A percentile compares a stretch with the other conserved stretches of the same genome.
phyloP scores from a whole-genome alignment of 2,113 vertebrate species.

The Pipa parva region DNA sequence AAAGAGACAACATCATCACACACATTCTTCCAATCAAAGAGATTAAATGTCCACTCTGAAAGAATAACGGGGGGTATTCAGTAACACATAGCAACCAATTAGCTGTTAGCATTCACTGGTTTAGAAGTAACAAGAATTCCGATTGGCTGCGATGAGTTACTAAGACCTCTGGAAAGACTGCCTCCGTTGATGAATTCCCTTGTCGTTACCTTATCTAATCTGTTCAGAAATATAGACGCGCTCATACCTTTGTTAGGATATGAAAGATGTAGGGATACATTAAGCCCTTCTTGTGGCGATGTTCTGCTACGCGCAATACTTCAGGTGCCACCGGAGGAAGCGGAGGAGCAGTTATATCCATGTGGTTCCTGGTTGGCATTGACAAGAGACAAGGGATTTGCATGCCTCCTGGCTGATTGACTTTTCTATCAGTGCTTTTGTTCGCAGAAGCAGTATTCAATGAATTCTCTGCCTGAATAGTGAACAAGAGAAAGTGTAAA shows the following conservation, averaged over 20 bases:
- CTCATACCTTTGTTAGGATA: conserved; percentile 83
- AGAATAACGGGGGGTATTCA: too few species aligned
- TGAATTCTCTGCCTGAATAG: conserved; percentile 73
- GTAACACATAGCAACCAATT: too few species aligned
- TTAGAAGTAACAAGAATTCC: too few species aligned
- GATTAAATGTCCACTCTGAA: too few species aligned
- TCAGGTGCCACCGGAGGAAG: conserved; percentile 85
- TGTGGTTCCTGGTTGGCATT: conserved; percentile 94
- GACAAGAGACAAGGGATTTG: conserved; percentile 91
- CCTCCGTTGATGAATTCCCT: too few species aligned
- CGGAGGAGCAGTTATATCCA: conserved; percentile 93
- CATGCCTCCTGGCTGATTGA: conserved; percentile 66
- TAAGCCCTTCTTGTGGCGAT: conserved; percentile 90
- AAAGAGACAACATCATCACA: too few species aligned
- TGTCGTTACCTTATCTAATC: too few species aligned
- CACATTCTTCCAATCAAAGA: too few species aligned
- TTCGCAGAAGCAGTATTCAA: conserved; percentile 69
- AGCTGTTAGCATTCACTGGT: too few species aligned
- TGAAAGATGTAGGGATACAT: conserved; percentile 97
- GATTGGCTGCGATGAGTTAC: too few species aligned
- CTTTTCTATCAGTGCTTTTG: conserved; percentile 68
- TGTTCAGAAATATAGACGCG: too few species aligned
- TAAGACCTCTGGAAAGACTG: too few species aligned
- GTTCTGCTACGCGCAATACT: conserved; percentile 90
- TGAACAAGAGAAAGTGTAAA: conserved; percentile 21